A percentile compares a stretch with the other conserved stretches of the same genome.
Evolutionary conservation across 2,888 invertebrate species (phyloP).

Genomic region (Sarcophaga variegata): DNA sequence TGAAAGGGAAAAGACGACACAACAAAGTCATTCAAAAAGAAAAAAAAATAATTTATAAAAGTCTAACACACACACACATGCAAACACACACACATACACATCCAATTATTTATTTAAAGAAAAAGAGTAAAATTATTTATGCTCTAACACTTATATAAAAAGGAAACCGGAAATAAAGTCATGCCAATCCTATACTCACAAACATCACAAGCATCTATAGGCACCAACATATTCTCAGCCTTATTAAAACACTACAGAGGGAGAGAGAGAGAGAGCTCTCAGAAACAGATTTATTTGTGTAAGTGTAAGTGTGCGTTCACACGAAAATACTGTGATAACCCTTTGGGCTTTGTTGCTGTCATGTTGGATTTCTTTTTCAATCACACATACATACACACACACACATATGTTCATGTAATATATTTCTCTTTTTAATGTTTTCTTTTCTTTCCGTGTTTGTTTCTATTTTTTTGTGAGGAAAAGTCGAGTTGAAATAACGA

Average conservation of each 20-base stretch:
- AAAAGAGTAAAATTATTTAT: background rate
- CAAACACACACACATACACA: background rate
- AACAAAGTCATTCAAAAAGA: constrained; percentile 26
- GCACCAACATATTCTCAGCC: background rate
- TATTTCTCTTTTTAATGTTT: background rate
- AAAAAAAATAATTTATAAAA: constrained; percentile 32
- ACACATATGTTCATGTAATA: background rate
- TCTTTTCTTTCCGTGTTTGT: background rate
- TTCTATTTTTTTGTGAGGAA: background rate
- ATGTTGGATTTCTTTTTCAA: constrained; percentile 16
- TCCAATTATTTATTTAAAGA: background rate
- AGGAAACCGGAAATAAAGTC: constrained; percentile 12
- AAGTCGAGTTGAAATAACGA: background rate
- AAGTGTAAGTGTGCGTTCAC: background rate
- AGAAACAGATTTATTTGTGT: background rate
- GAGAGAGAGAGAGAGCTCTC: background rate
- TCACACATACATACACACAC: background rate
- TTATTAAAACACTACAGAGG: background rate
- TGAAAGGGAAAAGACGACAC: background rate
- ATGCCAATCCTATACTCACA: background rate
- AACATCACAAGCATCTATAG: background rate
- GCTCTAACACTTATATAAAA: constrained; percentile 20
- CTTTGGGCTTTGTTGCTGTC: constrained; percentile 26
- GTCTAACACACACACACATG: constrained; percentile 7
- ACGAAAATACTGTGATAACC: background rate